phyloP scores from a whole-genome alignment of 1,140 invertebrate species.

The Uloborus diversus region DNA sequence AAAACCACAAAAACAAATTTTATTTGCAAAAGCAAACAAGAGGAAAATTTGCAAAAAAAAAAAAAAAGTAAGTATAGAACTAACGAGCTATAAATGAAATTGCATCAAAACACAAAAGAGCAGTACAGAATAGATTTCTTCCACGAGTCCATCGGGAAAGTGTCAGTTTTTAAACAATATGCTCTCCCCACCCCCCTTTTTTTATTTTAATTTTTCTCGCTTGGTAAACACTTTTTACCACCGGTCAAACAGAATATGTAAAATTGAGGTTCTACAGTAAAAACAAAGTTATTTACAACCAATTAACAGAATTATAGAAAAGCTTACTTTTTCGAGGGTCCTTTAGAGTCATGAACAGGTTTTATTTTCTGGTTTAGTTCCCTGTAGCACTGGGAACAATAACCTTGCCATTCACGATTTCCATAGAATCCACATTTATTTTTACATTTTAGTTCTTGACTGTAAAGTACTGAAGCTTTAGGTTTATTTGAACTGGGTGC shows the following conservation, averaged over 20 bases:
- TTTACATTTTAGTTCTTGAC: constrained; percentile 80
- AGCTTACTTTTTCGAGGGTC: constrained; percentile 31
- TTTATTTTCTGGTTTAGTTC: constrained; percentile 59
- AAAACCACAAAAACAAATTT: too few species aligned
- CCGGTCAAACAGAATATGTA: neutral
- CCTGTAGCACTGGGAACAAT: constrained; percentile 89
- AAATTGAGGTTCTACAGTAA: neutral
- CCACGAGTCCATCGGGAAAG: too few species aligned
- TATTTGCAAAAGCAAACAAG: too few species aligned
- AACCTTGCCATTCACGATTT: constrained; percentile 95
- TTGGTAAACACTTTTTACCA: neutral
- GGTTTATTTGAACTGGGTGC: neutral
- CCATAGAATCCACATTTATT: constrained; percentile 97
- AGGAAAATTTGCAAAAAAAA: too few species aligned
- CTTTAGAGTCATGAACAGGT: neutral
- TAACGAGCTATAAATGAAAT: too few species aligned
- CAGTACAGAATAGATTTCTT: too few species aligned
- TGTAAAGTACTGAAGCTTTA: neutral
- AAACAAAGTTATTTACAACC: neutral
- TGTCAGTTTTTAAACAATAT: too few species aligned
- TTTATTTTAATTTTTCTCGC: too few species aligned
- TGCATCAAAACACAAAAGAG: too few species aligned
- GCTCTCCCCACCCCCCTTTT: too few species aligned
- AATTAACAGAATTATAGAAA: neutral
- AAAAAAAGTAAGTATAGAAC: too few species aligned